Conservation (phyloP, 2,888 invertebrate species). For the Ornithoptera alexandrae region DNA sequence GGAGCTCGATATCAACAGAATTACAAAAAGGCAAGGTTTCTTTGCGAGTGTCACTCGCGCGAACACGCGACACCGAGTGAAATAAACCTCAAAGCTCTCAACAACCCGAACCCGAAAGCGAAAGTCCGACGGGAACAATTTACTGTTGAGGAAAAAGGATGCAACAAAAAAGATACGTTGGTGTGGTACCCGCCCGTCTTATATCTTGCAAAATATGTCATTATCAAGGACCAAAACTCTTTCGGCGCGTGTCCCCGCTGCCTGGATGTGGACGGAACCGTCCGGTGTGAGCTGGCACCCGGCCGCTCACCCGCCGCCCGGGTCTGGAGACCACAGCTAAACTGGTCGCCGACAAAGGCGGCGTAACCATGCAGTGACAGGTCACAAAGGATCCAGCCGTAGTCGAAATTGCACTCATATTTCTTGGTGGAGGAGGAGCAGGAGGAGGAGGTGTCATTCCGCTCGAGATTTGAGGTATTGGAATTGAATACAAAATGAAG, state of each 20-base stretch:
- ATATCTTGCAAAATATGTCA: slow-evolving; percentile 21
- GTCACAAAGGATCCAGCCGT: slow-evolving; percentile 44
- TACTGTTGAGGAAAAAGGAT: slow-evolving; percentile 31
- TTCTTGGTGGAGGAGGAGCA: slow-evolving; percentile 38
- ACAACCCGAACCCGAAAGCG: background rate
- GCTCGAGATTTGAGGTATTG: slow-evolving; percentile 29
- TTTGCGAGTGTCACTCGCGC: slow-evolving; percentile 16
- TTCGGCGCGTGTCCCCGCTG: slow-evolving; percentile 36
- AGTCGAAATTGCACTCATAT: slow-evolving; percentile 57
- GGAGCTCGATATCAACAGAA: background rate
- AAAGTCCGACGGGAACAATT: slow-evolving; percentile 36
- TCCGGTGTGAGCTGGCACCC: slow-evolving; percentile 36
- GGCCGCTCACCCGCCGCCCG: background rate
- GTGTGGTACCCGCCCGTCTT: slow-evolving; percentile 33
- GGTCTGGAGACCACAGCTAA: slow-evolving; percentile 30
- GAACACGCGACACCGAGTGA: slow-evolving; percentile 25
- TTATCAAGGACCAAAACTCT: slow-evolving; percentile 29
- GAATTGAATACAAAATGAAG: slow-evolving; percentile 9
- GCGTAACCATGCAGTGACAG: slow-evolving; percentile 20
- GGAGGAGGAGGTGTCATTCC: slow-evolving; percentile 44
- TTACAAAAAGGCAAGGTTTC: background rate
- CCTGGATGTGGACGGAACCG: slow-evolving; percentile 34
- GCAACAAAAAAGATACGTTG: slow-evolving; percentile 33
- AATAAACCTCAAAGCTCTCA: slow-evolving; percentile 14
- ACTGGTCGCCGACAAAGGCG: slow-evolving; percentile 30